Conservation (phyloP, 53 echinoderm and acorn worm genomes). For the Paracentrotus lividus region DNA sequence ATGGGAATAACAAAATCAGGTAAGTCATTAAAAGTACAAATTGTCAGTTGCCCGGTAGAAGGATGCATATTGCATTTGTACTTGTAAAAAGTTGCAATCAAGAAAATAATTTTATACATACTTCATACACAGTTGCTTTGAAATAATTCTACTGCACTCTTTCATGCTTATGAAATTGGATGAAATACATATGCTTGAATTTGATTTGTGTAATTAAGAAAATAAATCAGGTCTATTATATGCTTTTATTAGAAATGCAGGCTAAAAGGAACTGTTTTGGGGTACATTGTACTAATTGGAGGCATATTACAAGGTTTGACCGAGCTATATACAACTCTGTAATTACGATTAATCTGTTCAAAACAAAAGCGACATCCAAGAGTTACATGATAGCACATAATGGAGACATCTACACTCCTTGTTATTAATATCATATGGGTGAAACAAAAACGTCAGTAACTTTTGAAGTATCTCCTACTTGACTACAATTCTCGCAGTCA, state of each 20-base stretch:
- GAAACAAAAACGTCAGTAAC: not conserved
- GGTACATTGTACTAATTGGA: not conserved
- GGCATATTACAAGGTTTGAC: not conserved
- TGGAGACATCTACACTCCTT: not conserved
- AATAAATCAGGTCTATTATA: not conserved
- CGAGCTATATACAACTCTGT: not conserved
- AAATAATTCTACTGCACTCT: no score
- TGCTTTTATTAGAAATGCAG: not conserved
- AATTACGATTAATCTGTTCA: not conserved
- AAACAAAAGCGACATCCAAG: not conserved
- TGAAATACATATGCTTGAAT: no score
- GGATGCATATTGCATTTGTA: no score
- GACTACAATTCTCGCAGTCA: not conserved
- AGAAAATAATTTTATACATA: no score
- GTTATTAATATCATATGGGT: slow-evolving; percentile 37
- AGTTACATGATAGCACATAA: not conserved
- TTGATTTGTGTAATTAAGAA: no score
- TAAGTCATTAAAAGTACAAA: no score
- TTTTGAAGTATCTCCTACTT: not conserved
- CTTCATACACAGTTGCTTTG: no score
- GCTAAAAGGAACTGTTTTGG: not conserved
- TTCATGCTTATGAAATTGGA: no score
- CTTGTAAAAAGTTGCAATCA: no score
- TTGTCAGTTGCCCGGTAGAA: no score
- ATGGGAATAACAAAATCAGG: no score